Percentiles rank a stretch among this genome's conserved stretches.
phyloP scores from a whole-genome alignment of 1,140 invertebrate genomes.

The Leptinotarsa undecemlineata region DNA sequence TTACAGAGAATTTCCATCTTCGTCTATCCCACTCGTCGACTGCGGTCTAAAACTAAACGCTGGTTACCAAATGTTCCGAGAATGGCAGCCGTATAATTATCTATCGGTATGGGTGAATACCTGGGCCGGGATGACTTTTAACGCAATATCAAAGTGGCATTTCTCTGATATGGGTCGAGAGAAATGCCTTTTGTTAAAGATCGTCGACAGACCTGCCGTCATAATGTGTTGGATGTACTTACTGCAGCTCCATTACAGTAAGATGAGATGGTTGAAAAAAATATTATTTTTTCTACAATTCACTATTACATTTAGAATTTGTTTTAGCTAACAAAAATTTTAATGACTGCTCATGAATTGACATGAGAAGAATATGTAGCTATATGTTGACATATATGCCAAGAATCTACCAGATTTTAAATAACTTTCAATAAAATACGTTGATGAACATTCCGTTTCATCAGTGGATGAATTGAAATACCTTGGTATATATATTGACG shows the following conservation, averaged over 20 bases:
- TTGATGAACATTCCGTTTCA: no score
- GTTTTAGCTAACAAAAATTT: no score
- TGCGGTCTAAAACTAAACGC: conserved; percentile 28
- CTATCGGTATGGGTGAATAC: conserved; percentile 42
- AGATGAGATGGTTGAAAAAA: background rate
- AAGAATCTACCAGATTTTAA: no score
- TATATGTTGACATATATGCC: no score
- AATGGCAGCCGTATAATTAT: conserved; percentile 50
- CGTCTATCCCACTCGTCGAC: background rate
- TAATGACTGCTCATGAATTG: no score
- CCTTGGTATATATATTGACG: no score
- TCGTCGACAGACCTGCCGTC: conserved; percentile 6
- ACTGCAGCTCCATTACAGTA: conserved; percentile 22
- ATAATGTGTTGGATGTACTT: conserved; percentile 23
- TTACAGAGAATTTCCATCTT: background rate
- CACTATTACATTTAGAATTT: no score
- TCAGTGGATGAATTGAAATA: no score
- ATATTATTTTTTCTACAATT: background rate
- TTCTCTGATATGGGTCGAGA: conserved; percentile 52
- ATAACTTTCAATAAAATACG: no score
- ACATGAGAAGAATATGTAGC: no score
- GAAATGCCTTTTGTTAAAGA: conserved; percentile 51
- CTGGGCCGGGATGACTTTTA: conserved; percentile 50
- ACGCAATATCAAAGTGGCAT: conserved; percentile 54
- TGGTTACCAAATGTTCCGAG: conserved; percentile 36